These are phyloP conservation scores for Criorhina ranunculi DNA, from an alignment of 2,888 invertebrate genomes.

Conservation along the genomic window DNA sequence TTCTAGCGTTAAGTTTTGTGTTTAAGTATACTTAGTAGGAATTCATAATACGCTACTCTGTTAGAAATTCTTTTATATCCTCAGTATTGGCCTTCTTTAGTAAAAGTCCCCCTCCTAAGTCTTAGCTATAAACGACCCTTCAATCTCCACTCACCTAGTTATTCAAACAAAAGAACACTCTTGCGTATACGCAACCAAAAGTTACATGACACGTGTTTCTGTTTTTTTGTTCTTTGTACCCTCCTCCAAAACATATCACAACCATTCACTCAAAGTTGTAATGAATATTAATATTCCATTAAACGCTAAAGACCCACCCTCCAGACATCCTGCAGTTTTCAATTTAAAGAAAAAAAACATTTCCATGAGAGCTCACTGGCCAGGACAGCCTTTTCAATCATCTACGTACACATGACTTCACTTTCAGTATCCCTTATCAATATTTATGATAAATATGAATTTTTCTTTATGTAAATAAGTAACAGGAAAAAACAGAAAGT, in stretches of 20 bases:
- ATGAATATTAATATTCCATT: conserved; percentile 25
- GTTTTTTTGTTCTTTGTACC: too few species aligned
- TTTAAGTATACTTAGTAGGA: too few species aligned
- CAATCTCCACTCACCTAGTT: too few species aligned
- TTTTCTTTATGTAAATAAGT: conserved; percentile 10
- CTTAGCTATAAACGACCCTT: too few species aligned
- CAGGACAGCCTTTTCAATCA: conserved; percentile 2
- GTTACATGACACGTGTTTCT: too few species aligned
- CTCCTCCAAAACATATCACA: not conserved
- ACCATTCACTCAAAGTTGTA: not conserved
- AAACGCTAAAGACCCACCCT: not conserved
- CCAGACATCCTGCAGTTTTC: not conserved
- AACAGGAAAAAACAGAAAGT: not conserved
- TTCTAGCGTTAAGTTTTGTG: too few species aligned
- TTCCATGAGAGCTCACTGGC: not conserved
- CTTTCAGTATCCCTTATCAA: conserved; percentile 9
- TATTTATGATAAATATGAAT: conserved; percentile 23
- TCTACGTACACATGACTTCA: conserved; percentile 7
- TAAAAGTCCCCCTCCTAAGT: too few species aligned
- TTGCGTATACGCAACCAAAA: conserved; percentile 10
- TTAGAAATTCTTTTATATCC: too few species aligned
- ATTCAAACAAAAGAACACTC: not conserved
- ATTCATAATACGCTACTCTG: too few species aligned
- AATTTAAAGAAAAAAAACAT: not conserved
- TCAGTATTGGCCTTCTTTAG: too few species aligned